These are phyloP conservation scores for Pseudorhiza aurosa DNA, from an alignment of 30 jellyfish, hydroid and myxozoan species.

Conservation along the genomic window DNA sequence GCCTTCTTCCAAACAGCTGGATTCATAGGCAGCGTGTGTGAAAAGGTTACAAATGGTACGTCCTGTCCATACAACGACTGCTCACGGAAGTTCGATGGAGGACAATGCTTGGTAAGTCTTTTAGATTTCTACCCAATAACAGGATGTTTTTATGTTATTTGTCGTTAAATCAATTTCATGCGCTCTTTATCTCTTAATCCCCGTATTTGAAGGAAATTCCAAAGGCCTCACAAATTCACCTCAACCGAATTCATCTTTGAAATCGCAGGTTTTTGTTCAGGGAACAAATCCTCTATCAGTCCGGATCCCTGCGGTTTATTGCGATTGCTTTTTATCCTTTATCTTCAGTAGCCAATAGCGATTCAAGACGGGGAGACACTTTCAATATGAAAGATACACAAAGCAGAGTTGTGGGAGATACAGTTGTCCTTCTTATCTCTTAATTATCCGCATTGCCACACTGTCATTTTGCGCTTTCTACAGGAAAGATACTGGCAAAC, in stretches of 20 bases:
- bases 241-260: conserved; percentile 6
- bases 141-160: conserved; percentile 44
- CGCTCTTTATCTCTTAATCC: conserved; percentile 36
- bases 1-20: conserved; percentile 56
- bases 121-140: not conserved
- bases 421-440: too few relatives aligned
- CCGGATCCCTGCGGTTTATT: conserved; percentile 45
- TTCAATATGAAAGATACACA: too few relatives aligned
- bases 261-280: conserved; percentile 33
- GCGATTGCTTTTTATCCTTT: not conserved
- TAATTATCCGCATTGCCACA: too few relatives aligned
- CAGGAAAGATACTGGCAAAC: too few relatives aligned
- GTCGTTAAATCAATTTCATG: conserved; percentile 30
- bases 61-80: conserved; percentile 85
- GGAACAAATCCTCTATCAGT: not conserved
- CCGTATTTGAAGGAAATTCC: conserved; percentile 29
- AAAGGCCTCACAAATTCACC: conserved; percentile 40
- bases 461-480: too few relatives aligned
- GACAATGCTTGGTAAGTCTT: conserved; percentile 79
- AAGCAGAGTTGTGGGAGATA: too few relatives aligned
- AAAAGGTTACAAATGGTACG: conserved; percentile 42
- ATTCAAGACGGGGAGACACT: too few relatives aligned
- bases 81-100: conserved; percentile 79
- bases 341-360: too few relatives aligned
- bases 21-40: conserved; percentile 67